Evolutionary conservation across 2,113 vertebrate species (phyloP), one percentile per base, ranked within the genome.

Genomic region (Heterochromis multidens): DNA sequence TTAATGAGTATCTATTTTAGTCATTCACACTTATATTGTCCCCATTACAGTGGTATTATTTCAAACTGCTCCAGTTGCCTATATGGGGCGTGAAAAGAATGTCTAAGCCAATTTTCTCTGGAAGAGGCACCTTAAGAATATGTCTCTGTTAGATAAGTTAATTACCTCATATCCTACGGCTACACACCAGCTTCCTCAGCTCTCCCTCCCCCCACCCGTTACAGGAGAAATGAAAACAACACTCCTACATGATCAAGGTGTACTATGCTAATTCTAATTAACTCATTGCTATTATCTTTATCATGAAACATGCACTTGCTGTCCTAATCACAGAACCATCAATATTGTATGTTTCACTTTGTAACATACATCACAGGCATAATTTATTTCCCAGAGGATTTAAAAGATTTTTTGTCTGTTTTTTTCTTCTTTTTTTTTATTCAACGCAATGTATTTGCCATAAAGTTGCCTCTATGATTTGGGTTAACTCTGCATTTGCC

Each of bases 91-190:
- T 85, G 79, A 84, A 85, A 87, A 77, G 56, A 89, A 84, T 19
- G 79, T 79, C 85, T 88, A 85, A 90, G 86, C 62, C 87, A 81
- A 87, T 92, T 91, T 93, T 91, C 63, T 27, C 16, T 89, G 85
- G 83, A 84, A 88, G 81, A 86, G 80, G 77, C 84, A 88, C 85
- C 91, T 90, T 63, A 67, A 76, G 87, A 94, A 88, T 79, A 76
- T 59, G 83, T 92, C 91, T 91, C 84, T 88, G 87, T 92, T 90
- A 90, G 90, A 90, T 93, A 89, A 93, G 91, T 93, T 95, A 94
- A 94, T 94, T 92, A 93, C 90, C 87, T 93, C 77, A 63, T 88
- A 81, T 88, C 91, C 90, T 90, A 46, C 83, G 81, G 92, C 92
- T 85, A 88, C 87, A 84, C 29, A 37, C 77, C 70, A 62, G 63